Evolutionary conservation across 2,797 vertebrate genomes (phyloP), one percentile per base, ranked within the genome.

Genomic region (Leptodactylus fallax): DNA sequence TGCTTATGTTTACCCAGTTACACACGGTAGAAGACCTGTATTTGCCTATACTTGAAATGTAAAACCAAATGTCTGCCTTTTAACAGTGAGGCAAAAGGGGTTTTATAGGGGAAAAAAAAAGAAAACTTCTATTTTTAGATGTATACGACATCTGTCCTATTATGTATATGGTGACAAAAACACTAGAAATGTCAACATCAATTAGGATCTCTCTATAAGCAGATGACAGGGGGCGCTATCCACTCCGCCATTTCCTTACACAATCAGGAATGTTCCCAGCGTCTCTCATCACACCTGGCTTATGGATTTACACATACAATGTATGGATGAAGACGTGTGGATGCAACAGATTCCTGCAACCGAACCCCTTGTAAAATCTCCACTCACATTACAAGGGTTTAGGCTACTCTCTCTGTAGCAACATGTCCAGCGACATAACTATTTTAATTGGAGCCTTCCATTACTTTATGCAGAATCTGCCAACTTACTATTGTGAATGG

Each of bases 31-130:
- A 27, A 60, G 53, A 58, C 55, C 8, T 79, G 72, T 53, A 77
- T 79, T 79, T 58, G 78, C 60, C 36, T 63, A 81, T 63, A 81
- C 79, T 81, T 21, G 79, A 49, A 81, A 63, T 65, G n/a, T 49
- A 63, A 81, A 63, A 81, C 79, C 58, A 63, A 65, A 47, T 81
- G 45, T 81, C 36, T 81, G 49, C 11, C n/a, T 81, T 19, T 47
- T 63, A 63, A 9, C 6, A 63, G n/a, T 6, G 56, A 63, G 27
- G 17, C 17, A 63, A 60, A 61, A 61, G 19, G 17, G 3, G 7
- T n/a, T 81, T 49, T 63, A 36, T 56, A 51, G 19, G 13, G 8
- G 19, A 23, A 51, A 53, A 76, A 51, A 12, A 49, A 21, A n/a
- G 21, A 47, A 36, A 77, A 4, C 27, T 58, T 51, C 81, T 69